Evolutionary conservation across 2,797 vertebrate species (phyloP).

Genomic region (Gila robusta): DNA sequence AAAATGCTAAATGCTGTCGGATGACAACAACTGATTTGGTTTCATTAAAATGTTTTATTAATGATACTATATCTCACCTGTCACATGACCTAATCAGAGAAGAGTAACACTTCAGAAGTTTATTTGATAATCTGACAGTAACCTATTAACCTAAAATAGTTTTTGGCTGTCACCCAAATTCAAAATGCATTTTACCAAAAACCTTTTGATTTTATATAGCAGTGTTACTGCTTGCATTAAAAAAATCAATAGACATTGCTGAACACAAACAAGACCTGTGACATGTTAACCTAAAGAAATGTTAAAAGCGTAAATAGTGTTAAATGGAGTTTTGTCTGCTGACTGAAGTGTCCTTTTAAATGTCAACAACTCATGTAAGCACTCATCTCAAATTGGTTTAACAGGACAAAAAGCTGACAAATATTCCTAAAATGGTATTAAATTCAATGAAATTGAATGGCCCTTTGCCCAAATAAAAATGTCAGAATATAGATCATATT

Average conservation of each 20-base stretch:
- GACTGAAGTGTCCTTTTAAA: constrained; percentile 41
- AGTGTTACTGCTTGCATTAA: background rate
- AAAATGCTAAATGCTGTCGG: background rate
- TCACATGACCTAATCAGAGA: background rate
- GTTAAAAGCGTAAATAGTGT: background rate
- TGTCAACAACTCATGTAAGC: constrained; percentile 37
- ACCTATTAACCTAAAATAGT: background rate
- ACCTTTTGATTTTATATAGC: background rate
- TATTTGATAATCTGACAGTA: background rate
- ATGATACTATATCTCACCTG: background rate
- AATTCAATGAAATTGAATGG: background rate
- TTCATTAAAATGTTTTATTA: background rate
- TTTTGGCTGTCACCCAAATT: background rate
- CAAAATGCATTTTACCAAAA: background rate
- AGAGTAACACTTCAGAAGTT: background rate
- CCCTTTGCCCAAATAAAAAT: background rate
- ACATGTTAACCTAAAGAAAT: constrained; percentile 14
- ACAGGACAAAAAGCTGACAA: constrained; percentile 12
- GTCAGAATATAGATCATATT: background rate
- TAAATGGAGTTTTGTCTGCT: background rate
- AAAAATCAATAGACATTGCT: background rate
- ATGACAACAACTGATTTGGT: background rate
- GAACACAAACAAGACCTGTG: background rate
- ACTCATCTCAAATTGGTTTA: constrained; percentile 42
- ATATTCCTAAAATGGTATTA: constrained; percentile 25